Base-by-base conservation (phyloP, 2,888 invertebrate species). In the Herminia tarsipennalis region DNA sequence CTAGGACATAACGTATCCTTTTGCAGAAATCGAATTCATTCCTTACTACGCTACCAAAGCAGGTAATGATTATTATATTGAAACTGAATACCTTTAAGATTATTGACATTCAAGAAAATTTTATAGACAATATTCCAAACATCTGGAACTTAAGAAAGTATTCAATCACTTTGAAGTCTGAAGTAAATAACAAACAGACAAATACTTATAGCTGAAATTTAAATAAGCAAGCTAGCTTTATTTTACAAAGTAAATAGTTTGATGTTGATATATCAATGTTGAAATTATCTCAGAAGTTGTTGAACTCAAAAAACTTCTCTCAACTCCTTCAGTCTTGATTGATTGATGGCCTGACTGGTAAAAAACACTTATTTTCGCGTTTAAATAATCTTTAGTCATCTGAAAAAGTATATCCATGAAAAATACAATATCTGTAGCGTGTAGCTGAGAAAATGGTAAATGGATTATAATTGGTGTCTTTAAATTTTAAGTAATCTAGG, bases 121-220 rank as follows among this genome's bases (percentile, higher is more conserved):
- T 18, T 47, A 36, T 44, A 27, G 40, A 55, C 37, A 36, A 24
- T 13, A 34, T 39, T 46, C 14, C 18, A 16, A 40, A 34, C 25
- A 29, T 28, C 50, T 10, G 13, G 5, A 29, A 41, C 22, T 32
- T 30, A 27, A 29, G 33, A 18, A 42, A 37, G 29, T 43, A 45
- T 50, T 52, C 43, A 52, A 62, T 62, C 45, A 56, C 44, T 54
- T 52, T 51, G 43, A 53, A 54, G 42, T 50, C 43, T 46, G 39
- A 53, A 45, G 24, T 21, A 57, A 50, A 47, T 32, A 50, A 25
- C 22, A 27, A 40, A 48, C 13, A 37, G 24, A 30, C 5, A 21
- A 25, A 36, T 28, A 44, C 20, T 48, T 44, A 22, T 39, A 38
- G 22, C 13, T 10, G n/a, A 39, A 53, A 36, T 52, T 56, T 43